Base-by-base conservation (phyloP, 2,888 invertebrate genomes). In the Heliconius cydno region DNA sequence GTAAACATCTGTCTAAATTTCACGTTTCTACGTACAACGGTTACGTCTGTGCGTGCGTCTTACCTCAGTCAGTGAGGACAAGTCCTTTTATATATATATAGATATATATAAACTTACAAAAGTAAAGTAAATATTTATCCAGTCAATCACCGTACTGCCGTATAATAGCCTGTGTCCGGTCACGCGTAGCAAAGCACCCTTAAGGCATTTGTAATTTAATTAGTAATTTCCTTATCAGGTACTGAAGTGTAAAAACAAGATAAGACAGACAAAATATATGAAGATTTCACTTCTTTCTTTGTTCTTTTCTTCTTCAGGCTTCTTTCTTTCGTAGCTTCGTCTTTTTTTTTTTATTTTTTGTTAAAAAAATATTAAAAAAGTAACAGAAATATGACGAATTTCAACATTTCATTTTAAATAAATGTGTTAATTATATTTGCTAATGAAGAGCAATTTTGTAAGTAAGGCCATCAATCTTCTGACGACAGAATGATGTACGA, bases 371-470 rank as follows among this genome's bases (percentile, higher is more conserved):
- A 66, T 3, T 3, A n/a, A 60, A n/a, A 57, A 30, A 30, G 9
- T 30, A n/a, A 30, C 25, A 25, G 6, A 7, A 72, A 34, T 34
- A 22, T 57, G 38, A 60, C 34, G 5, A n/a, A 34, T 60, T 60
- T 60, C n/a, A 70, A 65, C 72, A 28, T 65, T 30, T 52, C 57
- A n/a, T 78, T 78, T 65, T 78, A 81, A 81, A 76, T 30, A 71
- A 34, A 73, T 75, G 72, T 80, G 80, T 80, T 83, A 83, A 83
- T 83, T 83, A 84, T 77, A 82, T 78, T 83, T 81, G 81, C 79
- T 84, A 83, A 82, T 82, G 82, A 83, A 83, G 80, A 82, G 79
- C 80, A 83, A 84, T 83, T 83, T 83, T 82, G 82, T 82, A 82
- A 82, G 80, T 80, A 80, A 80, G 77, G 82, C 78, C 82, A 84